A percentile compares a stretch with the other conserved stretches of the same genome.
These are phyloP conservation scores for Saccostrea glomerata DNA, from an alignment of 1,140 invertebrate species.

Conservation along the genomic window DNA sequence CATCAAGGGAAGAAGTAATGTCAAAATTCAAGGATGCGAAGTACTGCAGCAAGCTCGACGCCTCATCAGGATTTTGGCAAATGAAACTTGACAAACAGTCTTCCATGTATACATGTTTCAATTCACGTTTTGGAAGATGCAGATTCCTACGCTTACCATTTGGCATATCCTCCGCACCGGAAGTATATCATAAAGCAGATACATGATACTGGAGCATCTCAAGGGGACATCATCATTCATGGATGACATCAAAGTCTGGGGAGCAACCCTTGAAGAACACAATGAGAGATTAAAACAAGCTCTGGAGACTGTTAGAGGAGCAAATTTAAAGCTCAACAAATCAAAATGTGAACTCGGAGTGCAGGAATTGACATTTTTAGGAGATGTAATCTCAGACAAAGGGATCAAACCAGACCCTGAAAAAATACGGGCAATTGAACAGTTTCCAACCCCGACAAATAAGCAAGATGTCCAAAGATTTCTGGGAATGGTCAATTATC, in stretches of 20 bases:
- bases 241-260: slow-evolving; percentile 49
- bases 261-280: slow-evolving; percentile 47
- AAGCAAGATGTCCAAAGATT: too few relatives aligned
- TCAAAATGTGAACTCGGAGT: too few relatives aligned
- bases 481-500: too few relatives aligned
- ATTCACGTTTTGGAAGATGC: slow-evolving; percentile 40
- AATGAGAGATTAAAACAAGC: slow-evolving; percentile 40
- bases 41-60: slow-evolving; percentile 45
- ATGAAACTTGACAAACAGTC: slow-evolving; percentile 44
- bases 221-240: slow-evolving; percentile 49
- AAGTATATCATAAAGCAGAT: slow-evolving; percentile 48
- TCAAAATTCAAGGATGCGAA: slow-evolving; percentile 20
- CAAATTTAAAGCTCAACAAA: slow-evolving; percentile 50
- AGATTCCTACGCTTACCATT: slow-evolving; percentile 71
- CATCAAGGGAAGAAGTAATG: slow-evolving; percentile 47
- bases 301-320: slow-evolving; percentile 1
- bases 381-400: too few relatives aligned
- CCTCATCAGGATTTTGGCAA: slow-evolving; percentile 51
- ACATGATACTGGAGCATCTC: slow-evolving; percentile 61
- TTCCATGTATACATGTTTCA: not conserved
- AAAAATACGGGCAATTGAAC: too few relatives aligned
- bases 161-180: slow-evolving; percentile 66
- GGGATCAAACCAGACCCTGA: not conserved
- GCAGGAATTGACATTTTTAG: too few relatives aligned
- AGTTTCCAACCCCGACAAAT: too few relatives aligned